These are phyloP conservation scores for Papilio polytes DNA, from an alignment of 1,140 invertebrate genomes.

Conservation along the genomic window DNA sequence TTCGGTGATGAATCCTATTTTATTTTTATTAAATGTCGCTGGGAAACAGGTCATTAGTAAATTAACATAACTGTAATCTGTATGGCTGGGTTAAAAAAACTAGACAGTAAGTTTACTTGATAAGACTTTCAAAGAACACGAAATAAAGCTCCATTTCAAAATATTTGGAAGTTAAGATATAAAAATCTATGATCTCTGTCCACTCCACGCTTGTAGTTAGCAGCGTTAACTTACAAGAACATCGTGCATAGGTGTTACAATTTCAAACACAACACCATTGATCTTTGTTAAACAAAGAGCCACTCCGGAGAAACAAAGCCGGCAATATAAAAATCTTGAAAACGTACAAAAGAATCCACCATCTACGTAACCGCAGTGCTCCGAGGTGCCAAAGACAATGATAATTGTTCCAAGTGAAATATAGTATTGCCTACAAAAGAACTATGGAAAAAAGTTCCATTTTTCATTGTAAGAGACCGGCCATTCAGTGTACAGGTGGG, in stretches of 20 bases:
- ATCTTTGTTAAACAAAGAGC: constrained; percentile 14
- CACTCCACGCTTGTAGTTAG: not conserved
- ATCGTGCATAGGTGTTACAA: constrained; percentile 20
- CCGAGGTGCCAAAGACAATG: constrained; percentile 81
- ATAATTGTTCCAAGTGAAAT: constrained; percentile 82
- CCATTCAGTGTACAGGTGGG: constrained; percentile 78
- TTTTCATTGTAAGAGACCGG: constrained; percentile 72
- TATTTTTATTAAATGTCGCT: not conserved
- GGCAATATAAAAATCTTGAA: constrained; percentile 60
- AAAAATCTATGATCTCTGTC: not conserved
- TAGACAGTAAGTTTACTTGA: not conserved
- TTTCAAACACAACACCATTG: constrained; percentile 1
- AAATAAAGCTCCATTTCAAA: not conserved
- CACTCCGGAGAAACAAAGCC: constrained; percentile 18
- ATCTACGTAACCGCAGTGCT: constrained; percentile 67
- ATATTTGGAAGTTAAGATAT: not conserved
- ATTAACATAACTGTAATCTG: not conserved
- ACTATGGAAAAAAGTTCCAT: constrained; percentile 70
- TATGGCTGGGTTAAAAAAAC: not conserved
- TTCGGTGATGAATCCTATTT: not conserved
- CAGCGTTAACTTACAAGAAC: not conserved
- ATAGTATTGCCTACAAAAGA: constrained; percentile 81
- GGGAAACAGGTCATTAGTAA: not conserved
- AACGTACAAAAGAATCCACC: constrained; percentile 61
- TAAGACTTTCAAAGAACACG: not conserved